Conservation (phyloP, 1,140 invertebrate genomes). For the Drosophila novamexicana region DNA sequence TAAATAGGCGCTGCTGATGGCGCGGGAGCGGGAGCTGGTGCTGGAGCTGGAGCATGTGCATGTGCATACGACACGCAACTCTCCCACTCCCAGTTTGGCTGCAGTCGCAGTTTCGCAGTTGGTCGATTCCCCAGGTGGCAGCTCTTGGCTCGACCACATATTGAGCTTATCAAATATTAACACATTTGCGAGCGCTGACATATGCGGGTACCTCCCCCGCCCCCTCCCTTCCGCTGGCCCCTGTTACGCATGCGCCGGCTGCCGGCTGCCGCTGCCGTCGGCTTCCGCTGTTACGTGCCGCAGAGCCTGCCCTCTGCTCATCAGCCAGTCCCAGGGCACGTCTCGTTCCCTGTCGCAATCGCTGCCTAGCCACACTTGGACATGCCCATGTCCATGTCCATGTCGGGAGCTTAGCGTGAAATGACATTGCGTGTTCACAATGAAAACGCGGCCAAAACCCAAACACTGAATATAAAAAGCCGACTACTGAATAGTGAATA, state of each 20-base stretch:
- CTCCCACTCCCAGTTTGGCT: slow-evolving; percentile 10
- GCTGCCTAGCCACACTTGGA: slow-evolving; percentile 16
- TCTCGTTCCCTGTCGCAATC: too few species aligned
- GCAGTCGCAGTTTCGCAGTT: slow-evolving; percentile 8
- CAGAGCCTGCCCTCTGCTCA: slow-evolving; percentile 1
- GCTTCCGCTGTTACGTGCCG: slow-evolving; percentile 75
- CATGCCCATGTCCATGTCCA: slow-evolving; percentile 39
- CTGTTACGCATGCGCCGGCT: slow-evolving; percentile 46
- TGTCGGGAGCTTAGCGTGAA: slow-evolving; percentile 63
- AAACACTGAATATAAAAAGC: slow-evolving; percentile 2
- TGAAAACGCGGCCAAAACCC: slow-evolving; percentile 42
- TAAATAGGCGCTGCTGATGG: slow-evolving; percentile 1
- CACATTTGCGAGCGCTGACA: slow-evolving; percentile 78
- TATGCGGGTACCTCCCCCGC: slow-evolving; percentile 35
- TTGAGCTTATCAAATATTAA: slow-evolving; percentile 83
- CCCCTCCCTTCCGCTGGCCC: not conserved
- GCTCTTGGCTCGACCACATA: slow-evolving; percentile 64
- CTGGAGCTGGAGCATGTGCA: slow-evolving; percentile 11
- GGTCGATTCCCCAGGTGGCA: slow-evolving; percentile 25
- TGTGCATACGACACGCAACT: slow-evolving; percentile 69
- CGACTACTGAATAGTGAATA: not conserved
- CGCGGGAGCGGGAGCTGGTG: not conserved
- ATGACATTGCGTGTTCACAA: slow-evolving; percentile 73
- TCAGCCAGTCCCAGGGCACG: not conserved
- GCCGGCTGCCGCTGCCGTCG: slow-evolving; percentile 1